phyloP scores from a whole-genome alignment of 2,113 vertebrate genomes.

The Sterrhoptilus dennistouni region DNA sequence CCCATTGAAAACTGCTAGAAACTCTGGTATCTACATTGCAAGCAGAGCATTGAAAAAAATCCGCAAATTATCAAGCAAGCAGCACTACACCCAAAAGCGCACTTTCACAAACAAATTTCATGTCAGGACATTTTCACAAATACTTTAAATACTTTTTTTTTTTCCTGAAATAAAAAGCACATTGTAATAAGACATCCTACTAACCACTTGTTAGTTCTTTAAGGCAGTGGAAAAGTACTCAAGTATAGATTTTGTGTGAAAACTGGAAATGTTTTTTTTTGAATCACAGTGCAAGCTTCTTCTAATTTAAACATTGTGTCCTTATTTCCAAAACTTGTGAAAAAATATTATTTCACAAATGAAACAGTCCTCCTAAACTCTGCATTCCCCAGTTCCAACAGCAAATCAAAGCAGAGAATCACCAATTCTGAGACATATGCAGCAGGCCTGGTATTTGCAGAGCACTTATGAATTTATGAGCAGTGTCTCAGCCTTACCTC shows the following conservation, averaged over 20 bases:
- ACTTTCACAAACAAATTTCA: not conserved
- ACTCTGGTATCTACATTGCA: not conserved
- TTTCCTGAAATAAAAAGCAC: not conserved
- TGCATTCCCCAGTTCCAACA: not conserved
- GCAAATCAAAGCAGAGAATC: not conserved
- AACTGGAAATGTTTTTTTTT: not conserved
- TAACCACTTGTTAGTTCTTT: not conserved
- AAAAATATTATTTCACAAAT: not conserved
- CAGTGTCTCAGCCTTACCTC: slow-evolving; percentile 79
- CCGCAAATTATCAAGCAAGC: not conserved
- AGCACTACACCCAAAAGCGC: not conserved
- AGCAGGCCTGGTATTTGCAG: not conserved
- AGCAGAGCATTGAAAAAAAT: not conserved
- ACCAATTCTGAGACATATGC: not conserved
- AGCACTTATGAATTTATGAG: not conserved
- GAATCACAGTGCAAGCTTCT: not conserved
- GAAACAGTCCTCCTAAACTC: not conserved
- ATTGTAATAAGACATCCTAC: not conserved
- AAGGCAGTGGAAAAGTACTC: not conserved
- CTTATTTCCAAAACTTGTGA: not conserved
- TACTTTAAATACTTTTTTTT: not conserved
- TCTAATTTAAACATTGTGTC: not conserved
- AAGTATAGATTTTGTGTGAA: not conserved
- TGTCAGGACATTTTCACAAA: not conserved
- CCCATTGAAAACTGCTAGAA: not conserved